Base-by-base conservation (phyloP, 2,113 vertebrate species). In the Muscicapa adusta region DNA sequence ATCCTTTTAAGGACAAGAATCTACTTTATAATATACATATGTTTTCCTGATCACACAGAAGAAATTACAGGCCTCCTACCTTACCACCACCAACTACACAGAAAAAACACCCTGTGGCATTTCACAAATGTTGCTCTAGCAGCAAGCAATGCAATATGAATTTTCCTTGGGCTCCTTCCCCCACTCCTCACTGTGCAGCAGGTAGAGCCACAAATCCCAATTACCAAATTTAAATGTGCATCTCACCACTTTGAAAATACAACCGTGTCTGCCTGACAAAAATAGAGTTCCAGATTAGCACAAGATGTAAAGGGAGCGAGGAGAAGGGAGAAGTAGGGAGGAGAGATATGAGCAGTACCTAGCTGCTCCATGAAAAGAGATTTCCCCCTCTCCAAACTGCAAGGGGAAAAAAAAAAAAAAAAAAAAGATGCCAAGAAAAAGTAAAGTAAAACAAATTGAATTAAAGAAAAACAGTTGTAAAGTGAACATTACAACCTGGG, bases 391-490 rank as follows among this genome's bases (percentile, higher is more conserved):
- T 74, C 40, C 36, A 40, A 91, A 91, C 36, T 67, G 78, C 42
- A 74, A 90, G 68, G 68, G n/a, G n/a, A n/a, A n/a, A n/a, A n/a
- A n/a, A n/a, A 38, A 42, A 66, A 79, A 88, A 82, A 89, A 70
- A 53, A 43, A 89, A 71, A 57, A 40, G 75, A 97, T 65, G 79
- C 92, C 90, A 96, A 97, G 94, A 86, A 96, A 93, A 96, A 96
- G 82, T 60, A 77, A 96, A 95, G 90, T 93, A 95, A 97, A 96
- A 95, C 94, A 97, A 95, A 96, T 75, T 90, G 94, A 96, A 97
- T 96, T 96, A 97, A 97, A 97, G 93, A 94, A 96, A 96, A 95
- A 96, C 94, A 95, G 93, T 93, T 96, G 88, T 91, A 96, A 97
- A 97, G 74, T 10, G 92, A 96, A 92, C 60, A 18, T 94, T 91